A percentile compares a stretch with the other conserved stretches of the same genome.
Evolutionary conservation across 30 jellyfish, hydroid and myxozoan species (phyloP).

Genomic region (Nemopilema nomurai): DNA sequence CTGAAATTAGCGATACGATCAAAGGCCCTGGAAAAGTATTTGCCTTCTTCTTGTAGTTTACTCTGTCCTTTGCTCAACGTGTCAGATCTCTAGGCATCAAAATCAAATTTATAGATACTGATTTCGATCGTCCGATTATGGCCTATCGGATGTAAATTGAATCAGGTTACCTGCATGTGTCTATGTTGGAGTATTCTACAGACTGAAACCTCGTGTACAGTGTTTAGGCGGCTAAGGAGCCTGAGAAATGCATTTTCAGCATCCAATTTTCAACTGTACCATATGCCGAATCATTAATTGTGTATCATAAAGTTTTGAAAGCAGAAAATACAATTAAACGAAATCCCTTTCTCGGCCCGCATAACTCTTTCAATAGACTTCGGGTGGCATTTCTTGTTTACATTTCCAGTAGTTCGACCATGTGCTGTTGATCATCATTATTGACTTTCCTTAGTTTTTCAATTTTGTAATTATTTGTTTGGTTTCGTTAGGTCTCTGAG

Average conservation of each 20-base stretch:
- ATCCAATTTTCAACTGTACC: background rate
- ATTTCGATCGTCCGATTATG: background rate
- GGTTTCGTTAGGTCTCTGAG: conserved; percentile 59
- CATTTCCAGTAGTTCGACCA: conserved; percentile 7
- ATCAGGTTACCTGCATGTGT: background rate
- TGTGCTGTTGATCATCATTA: background rate
- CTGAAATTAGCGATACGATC: conserved; percentile 18
- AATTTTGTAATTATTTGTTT: background rate
- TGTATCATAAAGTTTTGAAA: background rate
- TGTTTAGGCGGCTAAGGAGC: background rate
- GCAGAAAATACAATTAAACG: background rate
- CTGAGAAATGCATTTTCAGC: background rate
- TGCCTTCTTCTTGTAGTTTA: background rate
- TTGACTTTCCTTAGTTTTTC: background rate
- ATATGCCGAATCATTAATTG: background rate
- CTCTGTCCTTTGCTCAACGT: background rate
- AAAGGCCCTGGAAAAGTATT: conserved; percentile 37
- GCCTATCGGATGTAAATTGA: background rate
- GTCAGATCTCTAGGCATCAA: background rate
- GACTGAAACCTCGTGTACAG: background rate
- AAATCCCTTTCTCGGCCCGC: background rate
- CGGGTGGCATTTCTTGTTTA: conserved; percentile 29
- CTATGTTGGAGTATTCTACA: background rate
- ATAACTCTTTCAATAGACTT: background rate
- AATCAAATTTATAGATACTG: background rate